Percentiles rank a stretch among this genome's conserved stretches.
phyloP scores from a whole-genome alignment of 2,113 vertebrate species.

The Cryptomyrus ogoouensis region DNA sequence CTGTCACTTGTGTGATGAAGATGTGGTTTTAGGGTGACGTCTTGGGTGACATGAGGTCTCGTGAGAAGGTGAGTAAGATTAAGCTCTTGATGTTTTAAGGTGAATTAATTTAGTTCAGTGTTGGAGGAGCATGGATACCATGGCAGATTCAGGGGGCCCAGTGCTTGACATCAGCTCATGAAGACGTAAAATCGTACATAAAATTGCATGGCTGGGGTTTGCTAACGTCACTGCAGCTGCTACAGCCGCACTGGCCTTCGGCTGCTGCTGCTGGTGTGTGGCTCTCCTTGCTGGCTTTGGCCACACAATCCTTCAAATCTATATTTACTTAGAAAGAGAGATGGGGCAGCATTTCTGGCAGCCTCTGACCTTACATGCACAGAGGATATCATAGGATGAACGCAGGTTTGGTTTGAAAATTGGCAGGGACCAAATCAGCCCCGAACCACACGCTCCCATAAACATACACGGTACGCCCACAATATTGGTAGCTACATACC shows the following conservation, averaged over 20 bases:
- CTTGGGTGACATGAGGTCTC: slow-evolving; percentile 52
- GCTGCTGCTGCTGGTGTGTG: slow-evolving; percentile 39
- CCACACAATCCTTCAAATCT: slow-evolving; percentile 48
- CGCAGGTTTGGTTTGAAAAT: background rate
- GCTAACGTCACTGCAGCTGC: background rate
- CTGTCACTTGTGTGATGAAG: slow-evolving; percentile 62
- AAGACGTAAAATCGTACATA: background rate
- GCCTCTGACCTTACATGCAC: slow-evolving; percentile 56
- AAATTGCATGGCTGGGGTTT: background rate
- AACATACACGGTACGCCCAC: background rate
- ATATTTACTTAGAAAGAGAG: slow-evolving; percentile 63
- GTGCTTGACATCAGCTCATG: background rate
- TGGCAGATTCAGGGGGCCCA: background rate
- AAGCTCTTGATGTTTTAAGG: slow-evolving; percentile 5
- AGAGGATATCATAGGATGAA: slow-evolving; percentile 52
- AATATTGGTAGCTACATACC: background rate
- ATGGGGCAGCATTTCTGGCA: slow-evolving; percentile 59
- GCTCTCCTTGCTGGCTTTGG: slow-evolving; percentile 44
- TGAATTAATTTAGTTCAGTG: slow-evolving; percentile 40
- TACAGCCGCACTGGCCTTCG: slow-evolving; percentile 39
- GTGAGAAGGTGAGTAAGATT: slow-evolving; percentile 15
- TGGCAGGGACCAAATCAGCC: background rate
- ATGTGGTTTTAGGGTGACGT: slow-evolving; percentile 57
- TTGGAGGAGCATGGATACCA: background rate
- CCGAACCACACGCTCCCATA: background rate